A percentile compares a stretch with the other conserved stretches of the same genome.
phyloP scores from a whole-genome alignment of 2,113 vertebrate genomes.

The Menidia beryllina region DNA sequence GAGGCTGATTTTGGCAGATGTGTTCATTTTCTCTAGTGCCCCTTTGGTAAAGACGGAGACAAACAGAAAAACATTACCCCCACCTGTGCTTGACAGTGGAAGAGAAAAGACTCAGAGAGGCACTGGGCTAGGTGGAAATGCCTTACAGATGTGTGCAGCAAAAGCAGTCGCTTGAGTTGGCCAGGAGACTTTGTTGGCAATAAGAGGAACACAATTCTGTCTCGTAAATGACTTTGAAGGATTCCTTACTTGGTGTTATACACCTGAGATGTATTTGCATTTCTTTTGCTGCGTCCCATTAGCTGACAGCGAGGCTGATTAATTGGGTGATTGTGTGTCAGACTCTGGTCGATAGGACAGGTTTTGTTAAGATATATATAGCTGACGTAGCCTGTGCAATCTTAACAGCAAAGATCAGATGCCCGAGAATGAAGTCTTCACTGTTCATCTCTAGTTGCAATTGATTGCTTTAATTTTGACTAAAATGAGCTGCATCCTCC shows the following conservation, averaged over 20 bases:
- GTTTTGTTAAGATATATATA: slow-evolving; percentile 35
- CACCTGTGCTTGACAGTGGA: slow-evolving; percentile 51
- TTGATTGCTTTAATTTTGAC: slow-evolving; percentile 76
- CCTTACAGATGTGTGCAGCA: slow-evolving; percentile 71
- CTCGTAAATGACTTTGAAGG: slow-evolving; percentile 27
- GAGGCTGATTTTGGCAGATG: slow-evolving; percentile 57
- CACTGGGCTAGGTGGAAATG: slow-evolving; percentile 62
- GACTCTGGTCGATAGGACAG: slow-evolving; percentile 21
- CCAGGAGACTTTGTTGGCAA: slow-evolving; percentile 51
- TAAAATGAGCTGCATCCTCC: slow-evolving; percentile 67
- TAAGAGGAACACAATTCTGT: slow-evolving; percentile 24
- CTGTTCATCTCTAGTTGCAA: slow-evolving; percentile 68
- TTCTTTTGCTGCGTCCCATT: slow-evolving; percentile 19
- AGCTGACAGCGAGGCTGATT: slow-evolving; percentile 44
- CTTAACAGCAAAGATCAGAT: slow-evolving; percentile 44
- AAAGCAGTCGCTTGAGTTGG: slow-evolving; percentile 46
- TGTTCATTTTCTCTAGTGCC: slow-evolving; percentile 48
- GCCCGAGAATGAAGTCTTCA: slow-evolving; percentile 57
- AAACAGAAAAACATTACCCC: slow-evolving; percentile 30
- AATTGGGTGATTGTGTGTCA: slow-evolving; percentile 44
- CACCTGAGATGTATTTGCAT: slow-evolving; percentile 12
- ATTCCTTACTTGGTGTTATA: slow-evolving; percentile 1
- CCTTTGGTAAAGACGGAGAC: slow-evolving; percentile 32
- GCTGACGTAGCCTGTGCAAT: slow-evolving; percentile 53
- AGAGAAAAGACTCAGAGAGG: slow-evolving; percentile 32